Percentiles rank a stretch among this genome's conserved stretches.
Conservation (phyloP, 2,113 vertebrate genomes). For the Cromileptes altivelis region DNA sequence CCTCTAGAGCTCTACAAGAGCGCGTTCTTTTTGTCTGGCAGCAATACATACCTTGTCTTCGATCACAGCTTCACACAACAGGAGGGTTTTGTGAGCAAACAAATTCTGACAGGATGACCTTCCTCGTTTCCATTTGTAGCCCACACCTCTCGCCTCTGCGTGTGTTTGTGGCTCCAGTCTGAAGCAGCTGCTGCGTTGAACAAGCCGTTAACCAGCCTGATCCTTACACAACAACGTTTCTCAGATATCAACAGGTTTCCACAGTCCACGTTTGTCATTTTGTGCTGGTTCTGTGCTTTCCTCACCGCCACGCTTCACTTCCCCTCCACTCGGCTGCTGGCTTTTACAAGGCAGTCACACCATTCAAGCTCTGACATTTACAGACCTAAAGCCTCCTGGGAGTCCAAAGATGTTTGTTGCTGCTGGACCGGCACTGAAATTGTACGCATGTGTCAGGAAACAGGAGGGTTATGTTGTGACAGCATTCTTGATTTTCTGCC, state of each 20-base stretch:
- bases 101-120: constrained; percentile 10
- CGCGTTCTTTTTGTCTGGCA: constrained; percentile 3
- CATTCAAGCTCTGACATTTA: constrained; percentile 71
- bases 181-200: constrained; percentile 43
- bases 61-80: constrained; percentile 11
- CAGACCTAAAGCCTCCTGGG: constrained; percentile 50
- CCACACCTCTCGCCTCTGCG: constrained; percentile 9
- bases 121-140: constrained; percentile 1
- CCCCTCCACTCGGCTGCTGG: constrained; percentile 46
- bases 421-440: constrained; percentile 48
- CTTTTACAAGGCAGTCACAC: constrained; percentile 67
- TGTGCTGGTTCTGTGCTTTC: constrained; percentile 16
- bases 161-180: constrained; percentile 34
- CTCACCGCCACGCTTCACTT: constrained; percentile 57
- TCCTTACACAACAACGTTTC: constrained; percentile 24
- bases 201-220: constrained; percentile 45
- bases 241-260: constrained; percentile 52
- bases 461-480: constrained; percentile 42
- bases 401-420: constrained; percentile 61
- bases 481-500: constrained; percentile 44
- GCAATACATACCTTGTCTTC: constrained; percentile 9
- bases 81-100: constrained; percentile 22
- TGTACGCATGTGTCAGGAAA: constrained; percentile 49
- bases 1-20: background rate
- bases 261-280: constrained; percentile 52